Base-by-base conservation (phyloP, 2,113 vertebrate genomes). In the Chaenocephalus aceratus region DNA sequence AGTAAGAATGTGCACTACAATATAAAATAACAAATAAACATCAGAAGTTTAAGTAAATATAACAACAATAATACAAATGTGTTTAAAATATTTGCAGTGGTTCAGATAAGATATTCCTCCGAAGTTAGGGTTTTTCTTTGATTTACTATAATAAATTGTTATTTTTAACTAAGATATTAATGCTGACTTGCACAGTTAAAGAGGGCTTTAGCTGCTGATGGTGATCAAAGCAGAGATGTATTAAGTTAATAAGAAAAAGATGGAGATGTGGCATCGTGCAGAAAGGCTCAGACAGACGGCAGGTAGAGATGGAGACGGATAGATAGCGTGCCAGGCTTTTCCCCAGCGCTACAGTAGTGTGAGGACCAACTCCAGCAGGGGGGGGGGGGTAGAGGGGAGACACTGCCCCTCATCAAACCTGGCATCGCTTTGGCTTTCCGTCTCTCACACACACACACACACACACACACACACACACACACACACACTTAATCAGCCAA, bases 401-500 rank as follows among this genome's bases (percentile, higher is more conserved):
- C 66, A 78, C 74, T 30, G 53, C 58, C 73, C 63, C 90, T 87
- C 73, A 88, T 91, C 92, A 92, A 86, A 74, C 51, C 58, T 5
- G 8, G n/a, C 65, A 8, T 21, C 65, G 53, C 66, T 75, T 74
- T 80, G 58, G 81, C 83, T 77, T 52, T 76, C 78, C 36, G 57
- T 77, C 75, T 52, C 9, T 41, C 9, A 41, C 61, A 70, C 81
- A 3, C 9, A 45, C 61, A 67, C 9, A 45, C 61, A 70, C 9
- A 45, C 61, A 67, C 30, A 30, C 30, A 30, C 30, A 30, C 30
- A 30, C 30, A 30, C 30, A 56, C 61, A 70, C 81, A 57, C 58
- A 61, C 36, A 76, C 78, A 75, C 80, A 48, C 88, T 90, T 77
- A 89, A 88, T 91, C 86, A 84, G 81, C 77, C 54, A 79, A 78